Percentiles rank a stretch among this genome's conserved stretches.
phyloP scores from a whole-genome alignment of 2,888 invertebrate genomes.

The Mesoligia furuncula region DNA sequence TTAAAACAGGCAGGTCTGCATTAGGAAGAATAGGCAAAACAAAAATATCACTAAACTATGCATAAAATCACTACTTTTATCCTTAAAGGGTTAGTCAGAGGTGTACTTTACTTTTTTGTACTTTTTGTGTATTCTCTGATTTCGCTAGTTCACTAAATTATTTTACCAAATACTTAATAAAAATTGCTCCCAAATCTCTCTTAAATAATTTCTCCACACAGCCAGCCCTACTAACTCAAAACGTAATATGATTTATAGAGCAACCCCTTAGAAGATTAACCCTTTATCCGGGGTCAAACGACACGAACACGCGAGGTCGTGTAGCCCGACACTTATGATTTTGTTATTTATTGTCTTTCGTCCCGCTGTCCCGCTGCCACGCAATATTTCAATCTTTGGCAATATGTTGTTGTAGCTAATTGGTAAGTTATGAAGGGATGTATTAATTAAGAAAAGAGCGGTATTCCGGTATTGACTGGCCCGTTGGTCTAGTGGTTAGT shows the following conservation, averaged over 20 bases:
- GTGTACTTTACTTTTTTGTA: too few species aligned
- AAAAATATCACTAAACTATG: too few species aligned
- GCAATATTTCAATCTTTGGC: slow-evolving; percentile 38
- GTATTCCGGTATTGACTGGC: too few species aligned
- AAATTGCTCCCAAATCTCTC: background rate
- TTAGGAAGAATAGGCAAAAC: too few species aligned
- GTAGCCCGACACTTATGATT: slow-evolving; percentile 74
- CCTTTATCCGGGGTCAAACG: slow-evolving; percentile 86
- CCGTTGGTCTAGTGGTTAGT: too few species aligned
- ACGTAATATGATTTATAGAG: slow-evolving; percentile 88
- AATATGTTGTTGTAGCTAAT: slow-evolving; percentile 31
- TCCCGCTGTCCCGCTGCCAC: slow-evolving; percentile 69
- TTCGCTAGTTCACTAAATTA: too few species aligned
- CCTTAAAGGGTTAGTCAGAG: too few species aligned
- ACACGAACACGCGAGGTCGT: slow-evolving; percentile 77
- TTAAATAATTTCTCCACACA: slow-evolving; percentile 4
- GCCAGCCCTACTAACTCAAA: slow-evolving; percentile 79
- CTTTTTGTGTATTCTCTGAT: too few species aligned
- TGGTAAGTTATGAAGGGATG: slow-evolving; percentile 8
- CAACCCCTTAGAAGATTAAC: slow-evolving; percentile 89
- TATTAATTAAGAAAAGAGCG: background rate
- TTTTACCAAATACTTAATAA: background rate
- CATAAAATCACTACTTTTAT: too few species aligned
- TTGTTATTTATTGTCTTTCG: slow-evolving; percentile 84
- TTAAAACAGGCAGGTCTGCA: too few species aligned